phyloP scores from a whole-genome alignment of 2,888 invertebrate species.

The Lasioglossum villosulum region DNA sequence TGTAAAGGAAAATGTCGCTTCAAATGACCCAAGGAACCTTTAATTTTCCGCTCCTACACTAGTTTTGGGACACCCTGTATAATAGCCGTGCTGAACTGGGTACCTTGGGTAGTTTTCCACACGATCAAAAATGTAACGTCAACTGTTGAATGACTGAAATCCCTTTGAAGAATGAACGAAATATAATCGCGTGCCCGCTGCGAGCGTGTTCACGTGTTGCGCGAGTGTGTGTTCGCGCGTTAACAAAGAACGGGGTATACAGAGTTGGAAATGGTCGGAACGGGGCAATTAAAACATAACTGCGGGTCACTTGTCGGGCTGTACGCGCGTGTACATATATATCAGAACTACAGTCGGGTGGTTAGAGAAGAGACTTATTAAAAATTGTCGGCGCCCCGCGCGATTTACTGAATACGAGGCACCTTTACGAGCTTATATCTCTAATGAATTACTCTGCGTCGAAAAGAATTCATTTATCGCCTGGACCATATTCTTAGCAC shows the following conservation, averaged over 20 bases:
- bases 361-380: conserved; percentile 39
- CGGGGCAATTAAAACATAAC: conserved; percentile 62
- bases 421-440: neutral
- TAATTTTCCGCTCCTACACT: no score
- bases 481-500: no score
- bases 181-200: conserved; percentile 18
- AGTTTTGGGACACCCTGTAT: no score
- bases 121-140: conserved; percentile 42
- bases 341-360: conserved; percentile 27
- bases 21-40: no score
- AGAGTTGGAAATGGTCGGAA: conserved; percentile 49
- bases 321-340: conserved; percentile 12
- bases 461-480: neutral
- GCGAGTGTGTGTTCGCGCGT: conserved; percentile 2
- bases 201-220: neutral
- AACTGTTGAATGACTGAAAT: conserved; percentile 60
- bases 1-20: no score
- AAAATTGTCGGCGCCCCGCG: conserved; percentile 35
- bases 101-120: conserved; percentile 33
- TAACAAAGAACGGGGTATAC: conserved; percentile 40
- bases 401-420: neutral
- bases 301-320: conserved; percentile 52
- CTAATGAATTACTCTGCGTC: neutral
- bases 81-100: neutral
- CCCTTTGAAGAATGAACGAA: conserved; percentile 49